Conservation (phyloP, 2,113 vertebrate species). For the Urocynchramus pylzowi region DNA sequence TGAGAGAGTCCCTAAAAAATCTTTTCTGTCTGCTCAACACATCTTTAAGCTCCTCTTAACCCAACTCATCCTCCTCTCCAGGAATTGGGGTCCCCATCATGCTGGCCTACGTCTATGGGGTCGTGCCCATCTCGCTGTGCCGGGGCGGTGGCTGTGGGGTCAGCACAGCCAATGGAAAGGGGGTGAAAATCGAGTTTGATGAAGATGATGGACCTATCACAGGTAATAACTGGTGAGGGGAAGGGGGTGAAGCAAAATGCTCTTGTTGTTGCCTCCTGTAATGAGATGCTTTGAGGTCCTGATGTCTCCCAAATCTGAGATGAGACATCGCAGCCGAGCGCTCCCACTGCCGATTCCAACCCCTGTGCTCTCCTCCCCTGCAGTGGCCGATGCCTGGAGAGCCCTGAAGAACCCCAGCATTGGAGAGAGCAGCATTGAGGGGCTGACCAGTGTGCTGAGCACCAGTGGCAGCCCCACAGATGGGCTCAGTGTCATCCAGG, state of each 20-base stretch:
- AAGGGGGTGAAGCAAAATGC: neutral
- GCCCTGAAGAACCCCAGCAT: slow-evolving; percentile 97
- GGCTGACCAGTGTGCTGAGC: slow-evolving; percentile 90
- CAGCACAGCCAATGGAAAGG: slow-evolving; percentile 92
- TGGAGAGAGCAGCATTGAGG: slow-evolving; percentile 95
- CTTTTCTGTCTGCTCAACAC: neutral
- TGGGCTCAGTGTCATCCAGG: slow-evolving; percentile 83
- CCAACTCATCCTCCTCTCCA: slow-evolving; percentile 34
- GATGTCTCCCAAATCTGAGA: neutral
- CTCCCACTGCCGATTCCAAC: rapidly evolving
- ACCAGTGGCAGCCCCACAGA: slow-evolving; percentile 92
- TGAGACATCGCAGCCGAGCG: rapidly evolving
- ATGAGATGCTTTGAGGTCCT: neutral
- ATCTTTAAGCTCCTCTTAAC: neutral
- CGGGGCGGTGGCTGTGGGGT: slow-evolving; percentile 95
- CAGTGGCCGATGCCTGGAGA: slow-evolving; percentile 97
- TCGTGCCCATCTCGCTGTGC: slow-evolving; percentile 96
- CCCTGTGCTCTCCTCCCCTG: neutral
- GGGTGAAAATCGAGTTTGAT: slow-evolving; percentile 95
- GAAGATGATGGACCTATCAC: slow-evolving; percentile 97
- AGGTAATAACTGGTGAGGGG: slow-evolving; percentile 70
- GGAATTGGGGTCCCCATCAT: slow-evolving; percentile 99
- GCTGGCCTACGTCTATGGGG: slow-evolving; percentile 96
- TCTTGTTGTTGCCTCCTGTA: neutral
- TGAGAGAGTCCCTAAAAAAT: neutral